These are phyloP conservation scores for Drosophila orosa DNA, from an alignment of 1,140 invertebrate species.

Conservation along the genomic window DNA sequence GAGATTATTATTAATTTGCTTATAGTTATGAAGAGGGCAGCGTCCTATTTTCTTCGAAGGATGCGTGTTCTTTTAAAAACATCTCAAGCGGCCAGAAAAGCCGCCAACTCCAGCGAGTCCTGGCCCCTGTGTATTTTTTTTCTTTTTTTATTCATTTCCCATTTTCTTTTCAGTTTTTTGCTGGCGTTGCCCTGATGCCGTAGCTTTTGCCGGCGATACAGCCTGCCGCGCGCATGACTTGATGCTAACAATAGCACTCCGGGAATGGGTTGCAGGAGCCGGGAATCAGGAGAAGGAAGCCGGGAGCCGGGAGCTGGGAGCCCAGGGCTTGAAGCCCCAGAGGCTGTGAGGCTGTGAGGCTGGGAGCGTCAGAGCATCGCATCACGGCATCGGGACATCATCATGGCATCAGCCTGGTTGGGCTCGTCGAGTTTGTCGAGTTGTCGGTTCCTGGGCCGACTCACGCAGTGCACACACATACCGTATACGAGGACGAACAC, in stretches of 20 bases:
- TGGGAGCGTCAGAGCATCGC: conserved; percentile 20
- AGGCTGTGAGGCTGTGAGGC: conserved; percentile 2
- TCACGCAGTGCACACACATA: conserved; percentile 38
- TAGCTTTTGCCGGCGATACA: conserved; percentile 38
- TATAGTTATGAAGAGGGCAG: background rate
- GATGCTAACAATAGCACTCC: conserved; percentile 77
- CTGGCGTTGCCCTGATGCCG: conserved; percentile 5
- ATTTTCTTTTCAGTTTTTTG: conserved; percentile 37
- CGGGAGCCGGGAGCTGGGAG: background rate
- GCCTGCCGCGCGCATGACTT: conserved; percentile 72
- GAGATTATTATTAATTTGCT: background rate
- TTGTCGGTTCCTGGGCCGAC: conserved; percentile 39
- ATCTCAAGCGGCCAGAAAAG: conserved; percentile 3
- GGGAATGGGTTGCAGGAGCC: conserved; percentile 37
- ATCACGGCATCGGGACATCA: conserved; percentile 27
- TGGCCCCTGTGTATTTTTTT: conserved; percentile 15
- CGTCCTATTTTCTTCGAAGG: background rate
- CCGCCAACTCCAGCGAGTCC: conserved; percentile 16
- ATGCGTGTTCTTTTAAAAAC: background rate
- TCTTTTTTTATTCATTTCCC: conserved; percentile 17
- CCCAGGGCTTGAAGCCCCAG: background rate
- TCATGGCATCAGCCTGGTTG: conserved; percentile 19
- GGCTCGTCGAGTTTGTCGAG: conserved; percentile 19
- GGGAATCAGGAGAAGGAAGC: conserved; percentile 4
- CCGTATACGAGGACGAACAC: conserved; percentile 26